phyloP scores from a whole-genome alignment of 2,113 vertebrate species.

The Vanacampus margaritifer region DNA sequence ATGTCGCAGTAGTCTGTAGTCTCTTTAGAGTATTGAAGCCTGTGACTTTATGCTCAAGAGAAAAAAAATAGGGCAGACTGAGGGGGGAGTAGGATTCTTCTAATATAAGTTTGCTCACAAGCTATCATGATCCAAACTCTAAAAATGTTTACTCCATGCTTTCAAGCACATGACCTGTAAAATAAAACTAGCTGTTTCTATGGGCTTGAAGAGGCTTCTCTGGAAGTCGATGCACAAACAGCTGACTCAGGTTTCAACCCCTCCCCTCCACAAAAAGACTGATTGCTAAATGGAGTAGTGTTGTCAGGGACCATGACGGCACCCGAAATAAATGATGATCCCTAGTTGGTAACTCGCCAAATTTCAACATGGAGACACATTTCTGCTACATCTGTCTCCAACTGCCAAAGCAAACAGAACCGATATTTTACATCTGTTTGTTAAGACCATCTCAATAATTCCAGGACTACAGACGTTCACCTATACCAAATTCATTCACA shows the following conservation, averaged over 20 bases:
- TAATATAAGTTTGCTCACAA: constrained; percentile 38
- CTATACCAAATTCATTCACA: too few species aligned
- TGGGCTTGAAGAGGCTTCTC: constrained; percentile 11
- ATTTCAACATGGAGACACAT: constrained; percentile 30
- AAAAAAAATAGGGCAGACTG: constrained; percentile 26
- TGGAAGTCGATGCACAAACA: background rate
- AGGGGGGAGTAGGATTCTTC: background rate
- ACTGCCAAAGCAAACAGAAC: background rate
- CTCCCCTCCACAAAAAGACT: constrained; percentile 8
- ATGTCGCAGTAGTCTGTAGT: constrained; percentile 1
- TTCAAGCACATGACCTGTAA: constrained; percentile 21
- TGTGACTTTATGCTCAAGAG: constrained; percentile 37
- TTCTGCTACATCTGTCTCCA: constrained; percentile 23
- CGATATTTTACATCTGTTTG: background rate
- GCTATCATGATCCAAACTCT: constrained; percentile 17
- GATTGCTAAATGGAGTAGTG: constrained; percentile 14
- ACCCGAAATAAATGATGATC: constrained; percentile 30
- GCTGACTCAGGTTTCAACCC: constrained; percentile 29
- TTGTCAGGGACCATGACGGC: constrained; percentile 8
- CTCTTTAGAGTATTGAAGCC: constrained; percentile 10
- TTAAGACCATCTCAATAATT: too few species aligned
- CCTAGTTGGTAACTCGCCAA: constrained; percentile 19
- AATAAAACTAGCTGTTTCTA: constrained; percentile 39
- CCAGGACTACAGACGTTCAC: too few species aligned
- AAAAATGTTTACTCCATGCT: constrained; percentile 24